Evolutionary conservation across 2,888 invertebrate species (phyloP).

Genomic region (Drosophila planitibia): DNA sequence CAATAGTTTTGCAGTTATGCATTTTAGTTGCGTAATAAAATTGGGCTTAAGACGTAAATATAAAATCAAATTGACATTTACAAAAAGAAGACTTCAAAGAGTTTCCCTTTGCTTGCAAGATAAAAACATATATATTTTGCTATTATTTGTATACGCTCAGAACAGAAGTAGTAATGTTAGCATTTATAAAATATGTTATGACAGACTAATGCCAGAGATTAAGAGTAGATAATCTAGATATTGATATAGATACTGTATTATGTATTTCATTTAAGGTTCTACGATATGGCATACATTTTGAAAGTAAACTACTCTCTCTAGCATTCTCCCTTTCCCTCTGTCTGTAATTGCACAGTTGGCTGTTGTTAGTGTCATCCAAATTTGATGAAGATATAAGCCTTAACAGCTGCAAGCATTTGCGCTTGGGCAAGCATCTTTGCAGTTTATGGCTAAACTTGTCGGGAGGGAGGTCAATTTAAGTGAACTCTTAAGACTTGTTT

Average conservation of each 20-base stretch:
- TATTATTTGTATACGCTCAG: not conserved
- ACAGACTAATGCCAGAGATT: not conserved
- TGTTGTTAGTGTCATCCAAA: not conserved
- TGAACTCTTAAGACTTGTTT: slow-evolving; percentile 31
- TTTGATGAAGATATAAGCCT: slow-evolving; percentile 19
- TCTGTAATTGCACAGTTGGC: not conserved
- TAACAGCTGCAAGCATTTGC: slow-evolving; percentile 51
- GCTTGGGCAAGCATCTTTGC: slow-evolving; percentile 2
- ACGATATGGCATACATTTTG: not conserved
- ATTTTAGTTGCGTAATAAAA: not conserved
- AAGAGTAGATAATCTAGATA: not conserved
- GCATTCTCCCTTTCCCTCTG: no score
- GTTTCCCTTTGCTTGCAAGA: not conserved
- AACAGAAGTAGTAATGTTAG: not conserved
- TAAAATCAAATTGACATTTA: not conserved
- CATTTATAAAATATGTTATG: not conserved
- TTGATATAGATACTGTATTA: no score
- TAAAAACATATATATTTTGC: not conserved
- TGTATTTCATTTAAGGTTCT: no score
- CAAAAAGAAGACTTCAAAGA: not conserved
- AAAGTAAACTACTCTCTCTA: not conserved
- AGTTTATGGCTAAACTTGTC: not conserved
- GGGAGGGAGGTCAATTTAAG: not conserved
- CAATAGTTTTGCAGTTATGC: not conserved
- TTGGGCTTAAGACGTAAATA: not conserved